phyloP scores from a whole-genome alignment of 2,888 invertebrate genomes.

The Lydus trimaculatus region DNA sequence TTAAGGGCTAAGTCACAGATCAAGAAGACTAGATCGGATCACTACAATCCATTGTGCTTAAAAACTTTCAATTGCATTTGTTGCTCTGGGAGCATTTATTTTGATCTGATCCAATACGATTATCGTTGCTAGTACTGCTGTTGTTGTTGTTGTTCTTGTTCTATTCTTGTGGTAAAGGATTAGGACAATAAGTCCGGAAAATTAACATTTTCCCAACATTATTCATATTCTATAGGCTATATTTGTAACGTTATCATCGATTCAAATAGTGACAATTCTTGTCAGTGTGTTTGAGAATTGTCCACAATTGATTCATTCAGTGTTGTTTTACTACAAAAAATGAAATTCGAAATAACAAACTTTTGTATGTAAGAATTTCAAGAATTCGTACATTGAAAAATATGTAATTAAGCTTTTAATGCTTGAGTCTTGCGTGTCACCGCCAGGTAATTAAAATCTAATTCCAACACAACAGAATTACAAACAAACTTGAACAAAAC shows the following conservation, averaged over 20 bases:
- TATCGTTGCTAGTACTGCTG: background rate
- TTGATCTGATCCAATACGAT: slow-evolving; percentile 6
- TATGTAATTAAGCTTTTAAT: background rate
- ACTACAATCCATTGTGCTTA: slow-evolving; percentile 14
- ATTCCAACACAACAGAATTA: slow-evolving; percentile 1
- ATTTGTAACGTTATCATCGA: background rate
- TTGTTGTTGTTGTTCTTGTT: background rate
- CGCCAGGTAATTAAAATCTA: slow-evolving; percentile 7
- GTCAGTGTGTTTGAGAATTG: background rate
- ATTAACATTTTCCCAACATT: background rate
- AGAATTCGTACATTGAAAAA: background rate
- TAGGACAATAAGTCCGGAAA: background rate
- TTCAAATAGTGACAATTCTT: background rate
- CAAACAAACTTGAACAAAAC: background rate
- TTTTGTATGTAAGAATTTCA: background rate
- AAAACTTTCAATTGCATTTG: slow-evolving; percentile 32
- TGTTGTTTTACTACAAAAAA: background rate
- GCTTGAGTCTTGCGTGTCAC: background rate
- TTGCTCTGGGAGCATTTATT: slow-evolving; percentile 22
- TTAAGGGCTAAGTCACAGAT: slow-evolving; percentile 26
- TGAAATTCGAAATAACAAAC: background rate
- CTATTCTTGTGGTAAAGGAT: background rate
- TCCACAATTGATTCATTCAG: background rate
- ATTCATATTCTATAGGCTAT: background rate
- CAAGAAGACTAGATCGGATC: slow-evolving; percentile 12